Evolutionary conservation across 1,140 invertebrate genomes (phyloP).

Genomic region (Bicyclus anynana): DNA sequence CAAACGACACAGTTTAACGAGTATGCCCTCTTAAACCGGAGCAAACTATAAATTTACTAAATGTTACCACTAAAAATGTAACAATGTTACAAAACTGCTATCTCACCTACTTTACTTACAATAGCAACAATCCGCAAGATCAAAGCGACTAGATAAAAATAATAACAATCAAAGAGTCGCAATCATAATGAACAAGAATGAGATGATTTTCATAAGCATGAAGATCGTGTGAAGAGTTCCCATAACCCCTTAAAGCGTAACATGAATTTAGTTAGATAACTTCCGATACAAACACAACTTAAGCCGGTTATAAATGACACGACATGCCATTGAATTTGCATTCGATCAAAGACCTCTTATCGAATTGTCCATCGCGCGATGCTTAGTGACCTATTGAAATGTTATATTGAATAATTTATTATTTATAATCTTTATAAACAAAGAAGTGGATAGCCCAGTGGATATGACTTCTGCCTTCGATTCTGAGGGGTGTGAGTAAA

Average conservation of each 20-base stretch:
- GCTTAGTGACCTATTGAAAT: no score
- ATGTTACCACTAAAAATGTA: neutral
- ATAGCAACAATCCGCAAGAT: conserved; percentile 11
- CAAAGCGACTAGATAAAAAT: neutral
- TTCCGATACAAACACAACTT: conserved; percentile 8
- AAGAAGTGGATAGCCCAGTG: no score
- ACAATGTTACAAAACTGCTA: conserved; percentile 4
- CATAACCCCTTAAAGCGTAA: conserved; percentile 2
- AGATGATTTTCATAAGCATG: conserved; percentile 3
- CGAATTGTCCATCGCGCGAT: no score
- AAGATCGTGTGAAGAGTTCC: conserved; percentile 18
- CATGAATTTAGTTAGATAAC: conserved; percentile 16
- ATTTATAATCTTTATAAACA: no score
- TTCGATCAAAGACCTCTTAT: no score
- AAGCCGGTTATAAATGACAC: neutral
- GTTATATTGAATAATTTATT: no score
- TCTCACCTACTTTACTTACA: conserved; percentile 16
- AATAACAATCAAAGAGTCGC: neutral
- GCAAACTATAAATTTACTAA: neutral
- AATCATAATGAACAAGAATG: neutral
- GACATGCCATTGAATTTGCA: neutral
- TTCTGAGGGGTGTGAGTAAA: no score
- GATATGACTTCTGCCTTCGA: no score
- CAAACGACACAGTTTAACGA: neutral
- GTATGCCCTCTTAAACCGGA: neutral